These are phyloP conservation scores for Takifugu rubripes DNA, from an alignment of 2,797 vertebrate species.

Conservation along the genomic window DNA sequence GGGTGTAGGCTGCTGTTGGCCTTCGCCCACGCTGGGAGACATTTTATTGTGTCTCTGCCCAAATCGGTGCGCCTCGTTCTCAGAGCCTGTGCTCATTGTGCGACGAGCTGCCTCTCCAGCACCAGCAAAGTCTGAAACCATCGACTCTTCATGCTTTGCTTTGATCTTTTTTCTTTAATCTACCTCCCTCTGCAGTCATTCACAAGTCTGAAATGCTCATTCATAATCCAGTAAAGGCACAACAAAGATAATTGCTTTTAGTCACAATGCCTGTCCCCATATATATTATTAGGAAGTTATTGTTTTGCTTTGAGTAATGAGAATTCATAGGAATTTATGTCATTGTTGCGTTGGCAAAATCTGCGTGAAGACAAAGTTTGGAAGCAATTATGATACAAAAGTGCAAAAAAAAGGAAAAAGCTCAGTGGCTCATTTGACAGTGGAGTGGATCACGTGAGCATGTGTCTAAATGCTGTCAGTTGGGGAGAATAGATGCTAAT, in stretches of 20 bases:
- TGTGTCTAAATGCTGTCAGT: slow-evolving; percentile 51
- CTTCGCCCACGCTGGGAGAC: slow-evolving; percentile 65
- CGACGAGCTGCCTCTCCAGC: slow-evolving; percentile 51
- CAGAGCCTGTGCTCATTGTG: slow-evolving; percentile 60
- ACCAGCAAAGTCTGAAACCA: slow-evolving; percentile 52
- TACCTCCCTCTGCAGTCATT: slow-evolving; percentile 18
- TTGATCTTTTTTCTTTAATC: slow-evolving; percentile 59
- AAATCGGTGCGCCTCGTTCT: slow-evolving; percentile 60
- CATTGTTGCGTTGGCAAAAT: slow-evolving; percentile 50
- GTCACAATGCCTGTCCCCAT: slow-evolving; percentile 47
- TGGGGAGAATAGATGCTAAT: slow-evolving; percentile 66
- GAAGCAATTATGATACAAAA: slow-evolving; percentile 26
- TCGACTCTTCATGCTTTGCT: slow-evolving; percentile 41
- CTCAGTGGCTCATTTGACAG: slow-evolving; percentile 16
- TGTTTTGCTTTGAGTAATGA: slow-evolving; percentile 69
- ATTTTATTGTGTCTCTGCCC: slow-evolving; percentile 58
- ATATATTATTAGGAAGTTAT: slow-evolving; percentile 52
- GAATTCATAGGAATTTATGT: slow-evolving; percentile 62
- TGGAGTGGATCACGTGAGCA: slow-evolving; percentile 16
- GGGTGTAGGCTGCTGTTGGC: slow-evolving; percentile 42
- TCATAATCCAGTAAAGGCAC: slow-evolving; percentile 49
- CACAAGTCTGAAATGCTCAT: slow-evolving; percentile 36
- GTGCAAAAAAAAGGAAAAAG: background rate
- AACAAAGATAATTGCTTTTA: slow-evolving; percentile 60
- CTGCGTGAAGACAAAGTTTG: slow-evolving; percentile 44